Percentiles rank a stretch among this genome's conserved stretches.
Conservation (phyloP, 2,888 invertebrate species). For the Lepidocyrtinus sp. region DNA sequence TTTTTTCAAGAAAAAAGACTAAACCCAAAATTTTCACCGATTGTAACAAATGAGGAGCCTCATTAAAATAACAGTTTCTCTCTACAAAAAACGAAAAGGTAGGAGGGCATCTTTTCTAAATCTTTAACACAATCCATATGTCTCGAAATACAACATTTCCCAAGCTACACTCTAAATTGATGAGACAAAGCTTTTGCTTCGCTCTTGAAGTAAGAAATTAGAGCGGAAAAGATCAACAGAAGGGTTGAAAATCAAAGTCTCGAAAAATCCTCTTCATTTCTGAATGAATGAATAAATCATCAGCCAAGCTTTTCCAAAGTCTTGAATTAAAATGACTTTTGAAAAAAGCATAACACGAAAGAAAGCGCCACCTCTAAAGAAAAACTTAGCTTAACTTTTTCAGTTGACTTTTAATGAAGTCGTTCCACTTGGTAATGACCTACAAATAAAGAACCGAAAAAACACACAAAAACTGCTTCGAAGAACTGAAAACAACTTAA, state of each 20-base stretch:
- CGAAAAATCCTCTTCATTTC: neutral
- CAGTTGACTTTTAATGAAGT: neutral
- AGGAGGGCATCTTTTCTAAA: no score
- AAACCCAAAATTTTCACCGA: neutral
- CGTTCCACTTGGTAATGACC: constrained; percentile 7
- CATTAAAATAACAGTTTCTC: neutral
- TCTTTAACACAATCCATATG: no score
- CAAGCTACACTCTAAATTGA: neutral
- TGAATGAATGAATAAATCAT: neutral
- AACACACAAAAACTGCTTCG: no score
- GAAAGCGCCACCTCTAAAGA: neutral
- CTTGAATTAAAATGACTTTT: neutral
- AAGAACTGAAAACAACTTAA: no score
- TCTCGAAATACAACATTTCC: no score
- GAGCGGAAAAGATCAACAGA: neutral
- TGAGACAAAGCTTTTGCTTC: no score
- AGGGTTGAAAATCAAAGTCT: no score
- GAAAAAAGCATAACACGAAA: neutral
- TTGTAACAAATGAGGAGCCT: constrained; percentile 1
- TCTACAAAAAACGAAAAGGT: neutral
- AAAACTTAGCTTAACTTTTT: neutral
- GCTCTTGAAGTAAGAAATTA: neutral
- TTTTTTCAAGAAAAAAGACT: neutral
- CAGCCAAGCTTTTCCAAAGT: neutral
- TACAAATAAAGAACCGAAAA: neutral